A percentile compares a stretch with the other conserved stretches of the same genome.
Evolutionary conservation across 2,888 invertebrate species (phyloP).

Genomic region (Drosophila cyrtoloma): DNA sequence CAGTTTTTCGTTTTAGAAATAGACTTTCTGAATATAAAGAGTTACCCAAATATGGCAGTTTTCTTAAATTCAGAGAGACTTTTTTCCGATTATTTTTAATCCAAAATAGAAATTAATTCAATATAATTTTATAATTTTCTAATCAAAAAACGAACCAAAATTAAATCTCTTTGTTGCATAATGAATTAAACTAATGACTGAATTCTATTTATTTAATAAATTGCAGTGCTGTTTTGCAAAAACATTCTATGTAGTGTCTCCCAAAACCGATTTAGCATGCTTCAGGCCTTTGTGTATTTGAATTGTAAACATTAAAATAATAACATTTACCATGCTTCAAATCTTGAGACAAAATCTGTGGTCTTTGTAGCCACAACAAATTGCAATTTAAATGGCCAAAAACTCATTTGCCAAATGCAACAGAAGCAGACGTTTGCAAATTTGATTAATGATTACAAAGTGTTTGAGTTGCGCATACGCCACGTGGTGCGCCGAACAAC

Average conservation of each 20-base stretch:
- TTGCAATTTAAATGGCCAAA: constrained; percentile 46
- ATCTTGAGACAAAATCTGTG: constrained; percentile 13
- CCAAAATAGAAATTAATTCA: not conserved
- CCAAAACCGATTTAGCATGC: not conserved
- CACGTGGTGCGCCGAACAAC: constrained; percentile 9
- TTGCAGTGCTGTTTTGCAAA: not conserved
- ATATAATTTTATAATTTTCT: not conserved
- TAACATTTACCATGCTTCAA: not conserved
- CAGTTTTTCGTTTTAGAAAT: no score
- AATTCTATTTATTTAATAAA: not conserved
- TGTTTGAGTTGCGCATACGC: constrained; percentile 29
- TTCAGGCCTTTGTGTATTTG: not conserved
- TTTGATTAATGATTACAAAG: constrained; percentile 50
- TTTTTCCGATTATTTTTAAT: no score
- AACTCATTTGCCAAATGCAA: constrained; percentile 58
- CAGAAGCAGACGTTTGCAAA: constrained; percentile 21
- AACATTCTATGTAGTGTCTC: not conserved
- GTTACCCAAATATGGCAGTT: no score
- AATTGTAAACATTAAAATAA: not conserved
- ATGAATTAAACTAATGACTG: not conserved
- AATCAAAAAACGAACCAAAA: not conserved
- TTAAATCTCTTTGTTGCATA: accelerated
- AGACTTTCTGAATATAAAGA: no score
- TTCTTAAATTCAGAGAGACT: no score
- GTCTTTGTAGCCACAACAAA: constrained; percentile 26